Conservation (phyloP, 2,888 invertebrate species). For the Drosophila anceps region DNA sequence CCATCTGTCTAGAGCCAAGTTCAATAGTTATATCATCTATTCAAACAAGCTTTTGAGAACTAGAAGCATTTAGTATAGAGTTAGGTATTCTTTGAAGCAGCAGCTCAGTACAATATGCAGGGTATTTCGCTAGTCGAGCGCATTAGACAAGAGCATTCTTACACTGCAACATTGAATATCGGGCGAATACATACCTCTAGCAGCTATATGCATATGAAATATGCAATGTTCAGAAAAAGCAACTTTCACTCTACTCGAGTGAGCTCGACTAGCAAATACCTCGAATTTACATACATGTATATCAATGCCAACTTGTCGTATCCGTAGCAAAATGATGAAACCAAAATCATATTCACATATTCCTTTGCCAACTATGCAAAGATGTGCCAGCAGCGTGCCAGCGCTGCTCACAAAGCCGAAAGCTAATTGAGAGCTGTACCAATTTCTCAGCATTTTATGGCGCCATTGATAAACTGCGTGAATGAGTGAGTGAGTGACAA, state of each 20-base stretch:
- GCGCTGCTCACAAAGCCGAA: neutral
- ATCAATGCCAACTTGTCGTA: neutral
- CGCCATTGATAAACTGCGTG: slow-evolving; percentile 22
- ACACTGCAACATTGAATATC: neutral
- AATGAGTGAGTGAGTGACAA: slow-evolving; percentile 23
- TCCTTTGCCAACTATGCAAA: neutral
- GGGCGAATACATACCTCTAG: too few species aligned
- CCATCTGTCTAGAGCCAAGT: too few species aligned
- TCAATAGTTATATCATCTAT: neutral
- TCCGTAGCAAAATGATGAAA: neutral
- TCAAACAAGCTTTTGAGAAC: neutral
- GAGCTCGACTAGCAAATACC: neutral
- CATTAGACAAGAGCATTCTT: too few species aligned
- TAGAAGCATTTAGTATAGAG: too few species aligned
- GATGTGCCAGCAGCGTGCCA: neutral
- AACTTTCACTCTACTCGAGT: neutral
- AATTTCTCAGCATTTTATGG: slow-evolving; percentile 17
- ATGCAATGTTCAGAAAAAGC: too few species aligned
- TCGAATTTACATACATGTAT: neutral
- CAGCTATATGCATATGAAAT: too few species aligned
- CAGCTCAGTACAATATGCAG: neutral
- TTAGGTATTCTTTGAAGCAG: too few species aligned
- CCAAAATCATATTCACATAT: neutral
- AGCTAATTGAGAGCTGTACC: slow-evolving; percentile 13
- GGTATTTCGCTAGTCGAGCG: neutral